A percentile compares a stretch with the other conserved stretches of the same genome.
phyloP scores from a whole-genome alignment of 2,888 invertebrate species.

The Amiota mariae region DNA sequence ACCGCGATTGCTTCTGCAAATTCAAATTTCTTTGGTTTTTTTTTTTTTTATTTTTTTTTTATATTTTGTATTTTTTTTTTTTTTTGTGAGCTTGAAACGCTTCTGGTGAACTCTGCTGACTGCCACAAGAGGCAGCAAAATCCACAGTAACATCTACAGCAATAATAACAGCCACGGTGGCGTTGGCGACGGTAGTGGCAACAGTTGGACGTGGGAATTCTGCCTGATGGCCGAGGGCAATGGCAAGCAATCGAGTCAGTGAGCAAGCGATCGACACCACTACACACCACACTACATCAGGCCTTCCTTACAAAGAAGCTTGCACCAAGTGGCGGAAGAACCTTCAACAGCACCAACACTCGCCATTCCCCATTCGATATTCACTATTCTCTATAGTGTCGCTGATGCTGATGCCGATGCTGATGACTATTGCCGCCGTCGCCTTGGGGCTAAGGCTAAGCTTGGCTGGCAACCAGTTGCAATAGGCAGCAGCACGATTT shows the following conservation, averaged over 20 bases:
- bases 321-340: neutral
- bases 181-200: neutral
- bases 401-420: slow-evolving; percentile 18
- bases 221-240: slow-evolving; percentile 41
- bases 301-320: slow-evolving; percentile 25
- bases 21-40: slow-evolving; percentile 59
- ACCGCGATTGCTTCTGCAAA: slow-evolving; percentile 44
- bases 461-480: slow-evolving; percentile 35
- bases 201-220: slow-evolving; percentile 31
- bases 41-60: too few species aligned
- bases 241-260: slow-evolving; percentile 45
- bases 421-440: neutral
- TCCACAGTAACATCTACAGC: slow-evolving; percentile 4
- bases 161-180: neutral
- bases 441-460: slow-evolving; percentile 30
- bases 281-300: slow-evolving; percentile 36
- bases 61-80: too few species aligned
- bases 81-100: slow-evolving; percentile 53
- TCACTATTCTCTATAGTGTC: slow-evolving; percentile 2
- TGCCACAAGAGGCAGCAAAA: slow-evolving; percentile 14
- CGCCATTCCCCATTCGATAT: neutral
- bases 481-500: slow-evolving; percentile 9
- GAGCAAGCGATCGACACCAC: slow-evolving; percentile 38
- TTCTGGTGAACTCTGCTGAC: slow-evolving; percentile 59
- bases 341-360: neutral